Base-by-base conservation (phyloP, 2,113 vertebrate species). In the Cyanoderma ruficeps region DNA sequence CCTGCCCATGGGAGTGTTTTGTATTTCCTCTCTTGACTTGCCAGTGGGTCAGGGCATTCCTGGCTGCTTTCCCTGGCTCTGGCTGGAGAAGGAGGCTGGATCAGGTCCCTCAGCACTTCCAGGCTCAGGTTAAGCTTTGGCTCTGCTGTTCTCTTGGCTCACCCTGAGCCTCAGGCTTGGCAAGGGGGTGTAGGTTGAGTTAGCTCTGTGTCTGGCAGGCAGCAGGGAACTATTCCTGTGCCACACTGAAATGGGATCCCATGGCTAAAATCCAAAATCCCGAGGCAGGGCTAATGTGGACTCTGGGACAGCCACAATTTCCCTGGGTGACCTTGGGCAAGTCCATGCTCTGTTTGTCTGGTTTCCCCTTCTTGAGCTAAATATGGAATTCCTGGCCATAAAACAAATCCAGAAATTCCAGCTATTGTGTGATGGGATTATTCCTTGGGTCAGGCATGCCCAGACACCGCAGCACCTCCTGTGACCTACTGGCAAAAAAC, bases 231-330 rank as follows among this genome's bases (percentile, higher is more conserved):
- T 65, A 1, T 69, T 61, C 57, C 44, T 60, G 78, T n/a, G 57
- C 74, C 39, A 12, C 21, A 9, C 9, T 72, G 82, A 79, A 85
- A 60, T 25, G 77, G 79, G 39, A 78, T 83, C 69, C 68, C 8
- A 0, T 42, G 56, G 82, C 59, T 83, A 19, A 56, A 90, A 17
- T n/a, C 56, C 53, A 82, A 79, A 30, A 35, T 61, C 64, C n/a
- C 4, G 0, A 57, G 30, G 44, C 13, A 30, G 70, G 75, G 41
- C 47, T 89, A 53, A 9, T 11, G 25, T 1, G 0, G 30, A 1
- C 35, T 70, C 50, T 31, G 67, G 7, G 41, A 42, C 2, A 2
- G 64, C 83, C 88, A 31, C 49, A 2, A 1, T 31, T 74, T n/a
- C 60, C 56, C 56, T 41, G 64, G 9, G 44, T 95, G 74, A 93